Evolutionary conservation across 92 coral and sea anemone genomes (phyloP).

Genomic region (Chrysogorgia sp.): DNA sequence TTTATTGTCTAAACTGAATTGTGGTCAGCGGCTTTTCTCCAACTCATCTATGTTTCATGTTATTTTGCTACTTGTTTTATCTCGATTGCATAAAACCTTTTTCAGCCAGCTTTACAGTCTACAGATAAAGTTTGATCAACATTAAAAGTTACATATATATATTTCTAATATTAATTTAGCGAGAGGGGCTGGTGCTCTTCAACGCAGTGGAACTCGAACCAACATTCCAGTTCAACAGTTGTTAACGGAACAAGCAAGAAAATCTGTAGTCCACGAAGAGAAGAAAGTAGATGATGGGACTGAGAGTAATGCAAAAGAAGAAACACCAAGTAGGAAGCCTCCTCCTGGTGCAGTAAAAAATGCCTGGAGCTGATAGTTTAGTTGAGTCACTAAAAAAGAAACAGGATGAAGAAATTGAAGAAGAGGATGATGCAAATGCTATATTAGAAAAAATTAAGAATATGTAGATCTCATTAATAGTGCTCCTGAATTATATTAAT

Average conservation of each 20-base stretch:
- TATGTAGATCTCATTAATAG: conserved; percentile 39
- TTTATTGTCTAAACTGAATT: too few relatives aligned
- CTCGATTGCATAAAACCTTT: too few relatives aligned
- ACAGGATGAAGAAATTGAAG: conserved; percentile 28
- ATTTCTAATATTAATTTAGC: conserved; percentile 40
- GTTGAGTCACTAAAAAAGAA: conserved; percentile 9
- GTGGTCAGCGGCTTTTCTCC: too few relatives aligned
- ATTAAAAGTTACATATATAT: not conserved
- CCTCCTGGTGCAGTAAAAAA: conserved; percentile 74
- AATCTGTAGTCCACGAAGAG: not conserved
- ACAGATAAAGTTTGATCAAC: too few relatives aligned
- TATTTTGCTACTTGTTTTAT: too few relatives aligned
- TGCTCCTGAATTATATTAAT: not conserved
- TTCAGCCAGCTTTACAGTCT: too few relatives aligned
- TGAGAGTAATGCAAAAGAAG: conserved; percentile 55
- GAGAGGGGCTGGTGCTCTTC: conserved; percentile 76
- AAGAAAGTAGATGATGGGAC: conserved; percentile 47
- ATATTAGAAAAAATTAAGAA: conserved; percentile 80
- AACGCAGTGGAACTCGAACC: conserved; percentile 91
- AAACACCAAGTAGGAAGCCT: conserved; percentile 50
- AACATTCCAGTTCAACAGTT: conserved; percentile 92
- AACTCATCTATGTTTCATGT: too few relatives aligned
- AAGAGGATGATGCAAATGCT: conserved; percentile 84
- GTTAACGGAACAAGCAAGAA: conserved; percentile 66
- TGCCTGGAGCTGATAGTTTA: conserved; percentile 48